Percentiles rank a stretch among this genome's conserved stretches.
Conservation (phyloP, 2,888 invertebrate genomes). For the Trichogramma evanescens region DNA sequence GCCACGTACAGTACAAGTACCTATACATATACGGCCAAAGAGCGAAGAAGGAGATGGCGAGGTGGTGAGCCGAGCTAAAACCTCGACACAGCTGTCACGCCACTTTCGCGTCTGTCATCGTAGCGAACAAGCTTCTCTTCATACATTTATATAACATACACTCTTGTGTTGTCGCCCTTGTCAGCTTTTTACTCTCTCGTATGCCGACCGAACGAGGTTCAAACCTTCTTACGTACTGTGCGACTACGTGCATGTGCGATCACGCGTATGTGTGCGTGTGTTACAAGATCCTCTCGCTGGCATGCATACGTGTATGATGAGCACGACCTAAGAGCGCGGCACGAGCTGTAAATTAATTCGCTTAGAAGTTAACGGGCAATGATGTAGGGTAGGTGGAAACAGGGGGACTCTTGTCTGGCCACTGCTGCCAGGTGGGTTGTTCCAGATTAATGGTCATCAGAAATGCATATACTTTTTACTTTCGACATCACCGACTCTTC, state of each 20-base stretch:
- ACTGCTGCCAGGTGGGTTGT: slow-evolving; percentile 7
- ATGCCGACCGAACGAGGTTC: background rate
- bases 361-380: slow-evolving; percentile 18
- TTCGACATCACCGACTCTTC: slow-evolving; percentile 3
- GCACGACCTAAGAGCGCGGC: slow-evolving; percentile 6
- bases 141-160: too few species aligned
- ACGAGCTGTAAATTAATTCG: slow-evolving; percentile 24
- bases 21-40: background rate
- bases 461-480: slow-evolving; percentile 11
- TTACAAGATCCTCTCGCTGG: slow-evolving; percentile 3
- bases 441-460: slow-evolving; percentile 16
- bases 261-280: slow-evolving; percentile 1
- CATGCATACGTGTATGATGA: background rate
- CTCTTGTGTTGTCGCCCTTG: slow-evolving; percentile 14
- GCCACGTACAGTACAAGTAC: background rate
- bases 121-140: too few species aligned
- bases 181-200: background rate
- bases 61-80: background rate
- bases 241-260: background rate
- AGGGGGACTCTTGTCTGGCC: background rate
- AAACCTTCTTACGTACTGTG: too few species aligned
- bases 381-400: background rate
- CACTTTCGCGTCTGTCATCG: slow-evolving; percentile 30
- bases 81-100: slow-evolving; percentile 34
- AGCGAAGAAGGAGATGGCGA: too few species aligned